phyloP scores from a whole-genome alignment of 2,113 vertebrate species.

The Hemibagrus wyckioides region DNA sequence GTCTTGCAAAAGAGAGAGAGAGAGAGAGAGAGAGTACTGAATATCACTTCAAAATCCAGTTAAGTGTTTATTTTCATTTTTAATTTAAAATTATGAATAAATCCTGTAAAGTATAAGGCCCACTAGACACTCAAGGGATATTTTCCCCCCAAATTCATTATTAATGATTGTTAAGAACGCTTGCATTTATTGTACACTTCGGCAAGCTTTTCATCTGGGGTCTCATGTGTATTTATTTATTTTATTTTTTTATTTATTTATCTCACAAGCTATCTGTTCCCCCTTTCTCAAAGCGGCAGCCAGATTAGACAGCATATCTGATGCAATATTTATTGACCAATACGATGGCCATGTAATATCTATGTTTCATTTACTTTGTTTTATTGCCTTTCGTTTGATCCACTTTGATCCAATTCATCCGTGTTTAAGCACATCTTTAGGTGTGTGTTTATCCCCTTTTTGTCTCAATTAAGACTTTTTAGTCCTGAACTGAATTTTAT shows the following conservation, averaged over 20 bases:
- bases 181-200: background rate
- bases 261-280: constrained; percentile 6
- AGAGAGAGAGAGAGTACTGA: background rate
- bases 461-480: constrained; percentile 62
- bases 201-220: background rate
- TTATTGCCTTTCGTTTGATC: constrained; percentile 51
- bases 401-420: constrained; percentile 48
- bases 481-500: constrained; percentile 64
- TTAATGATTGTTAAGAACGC: background rate
- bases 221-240: constrained; percentile 16
- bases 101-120: background rate
- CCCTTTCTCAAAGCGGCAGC: constrained; percentile 36
- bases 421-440: constrained; percentile 20
- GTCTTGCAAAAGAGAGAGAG: background rate
- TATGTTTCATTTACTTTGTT: background rate
- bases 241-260: background rate
- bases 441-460: constrained; percentile 55
- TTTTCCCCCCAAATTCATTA: background rate
- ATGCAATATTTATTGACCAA: constrained; percentile 40
- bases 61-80: background rate
- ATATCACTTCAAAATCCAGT: background rate
- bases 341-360: constrained; percentile 5
- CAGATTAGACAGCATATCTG: constrained; percentile 45
- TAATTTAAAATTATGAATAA: background rate
- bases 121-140: background rate